Conservation (phyloP, 1,140 invertebrate genomes). For the Listronotus bonariensis region DNA sequence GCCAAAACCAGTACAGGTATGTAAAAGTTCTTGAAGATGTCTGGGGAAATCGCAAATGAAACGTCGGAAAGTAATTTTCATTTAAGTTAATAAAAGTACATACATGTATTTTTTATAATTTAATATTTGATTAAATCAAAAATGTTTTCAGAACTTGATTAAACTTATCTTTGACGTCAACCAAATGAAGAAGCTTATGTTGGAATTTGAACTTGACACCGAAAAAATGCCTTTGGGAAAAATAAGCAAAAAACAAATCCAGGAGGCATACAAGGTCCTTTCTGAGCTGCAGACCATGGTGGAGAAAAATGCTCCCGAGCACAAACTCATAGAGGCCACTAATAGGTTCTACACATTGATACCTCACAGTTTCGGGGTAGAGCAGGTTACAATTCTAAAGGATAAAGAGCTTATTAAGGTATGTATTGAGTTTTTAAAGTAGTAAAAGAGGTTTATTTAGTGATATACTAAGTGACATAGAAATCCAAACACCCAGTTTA, state of each 20-base stretch:
- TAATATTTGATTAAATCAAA: neutral
- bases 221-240: slow-evolving; percentile 97
- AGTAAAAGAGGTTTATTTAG: too few relatives aligned
- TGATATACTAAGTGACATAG: too few relatives aligned
- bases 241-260: slow-evolving; percentile 89
- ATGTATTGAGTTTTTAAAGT: slow-evolving; percentile 10
- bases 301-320: slow-evolving; percentile 58
- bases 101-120: neutral
- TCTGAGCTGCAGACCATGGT: slow-evolving; percentile 75
- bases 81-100: neutral
- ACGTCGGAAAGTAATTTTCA: too few relatives aligned
- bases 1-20: slow-evolving; percentile 71
- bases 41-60: too few relatives aligned
- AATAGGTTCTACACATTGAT: slow-evolving; percentile 87
- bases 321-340: slow-evolving; percentile 78
- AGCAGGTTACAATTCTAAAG: slow-evolving; percentile 81
- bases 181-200: slow-evolving; percentile 88
- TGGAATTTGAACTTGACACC: slow-evolving; percentile 94
- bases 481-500: too few relatives aligned
- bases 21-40: neutral
- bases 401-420: slow-evolving; percentile 76
- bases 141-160: slow-evolving; percentile 65
- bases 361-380: slow-evolving; percentile 91
- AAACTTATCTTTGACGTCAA: slow-evolving; percentile 89
- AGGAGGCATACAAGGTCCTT: slow-evolving; percentile 82